Conservation (phyloP, 2,797 vertebrate genomes). For the Rousettus madagascariensis region DNA sequence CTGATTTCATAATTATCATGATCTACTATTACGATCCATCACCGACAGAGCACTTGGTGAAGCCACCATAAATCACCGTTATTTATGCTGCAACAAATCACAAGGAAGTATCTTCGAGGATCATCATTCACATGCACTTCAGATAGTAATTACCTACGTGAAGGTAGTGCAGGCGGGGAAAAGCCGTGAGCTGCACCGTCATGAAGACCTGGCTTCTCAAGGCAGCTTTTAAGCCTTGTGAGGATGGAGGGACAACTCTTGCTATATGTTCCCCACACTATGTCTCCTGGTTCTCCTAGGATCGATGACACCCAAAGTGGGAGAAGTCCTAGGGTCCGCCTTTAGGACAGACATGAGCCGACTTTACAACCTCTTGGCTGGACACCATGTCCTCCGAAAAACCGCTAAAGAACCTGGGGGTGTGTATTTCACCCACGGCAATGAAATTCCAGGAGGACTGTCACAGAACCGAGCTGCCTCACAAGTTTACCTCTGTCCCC, state of each 20-base stretch:
- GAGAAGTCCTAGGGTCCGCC: background rate
- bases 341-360: background rate
- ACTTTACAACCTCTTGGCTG: background rate
- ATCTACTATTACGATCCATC: slow-evolving; percentile 86
- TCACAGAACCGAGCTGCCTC: background rate
- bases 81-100: slow-evolving; percentile 85
- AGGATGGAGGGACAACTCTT: background rate
- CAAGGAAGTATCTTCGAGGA: slow-evolving; percentile 77
- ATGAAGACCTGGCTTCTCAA: background rate
- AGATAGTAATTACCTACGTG: slow-evolving; percentile 79
- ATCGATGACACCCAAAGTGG: background rate
- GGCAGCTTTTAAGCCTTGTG: background rate
- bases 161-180: slow-evolving; percentile 68
- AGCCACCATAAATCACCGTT: slow-evolving; percentile 84
- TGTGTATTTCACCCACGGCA: background rate
- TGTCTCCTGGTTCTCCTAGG: background rate
- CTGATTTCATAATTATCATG: slow-evolving; percentile 84
- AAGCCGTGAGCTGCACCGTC: slow-evolving; percentile 18
- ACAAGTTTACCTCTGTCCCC: background rate
- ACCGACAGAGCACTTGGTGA: slow-evolving; percentile 78
- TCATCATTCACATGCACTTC: slow-evolving; percentile 82
- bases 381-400: background rate
- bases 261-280: background rate
- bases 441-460: background rate
- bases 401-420: background rate